A percentile compares a stretch with the other conserved stretches of the same genome.
These are phyloP conservation scores for Brachymystax lenok DNA, from an alignment of 2,797 vertebrate genomes.

Conservation along the genomic window DNA sequence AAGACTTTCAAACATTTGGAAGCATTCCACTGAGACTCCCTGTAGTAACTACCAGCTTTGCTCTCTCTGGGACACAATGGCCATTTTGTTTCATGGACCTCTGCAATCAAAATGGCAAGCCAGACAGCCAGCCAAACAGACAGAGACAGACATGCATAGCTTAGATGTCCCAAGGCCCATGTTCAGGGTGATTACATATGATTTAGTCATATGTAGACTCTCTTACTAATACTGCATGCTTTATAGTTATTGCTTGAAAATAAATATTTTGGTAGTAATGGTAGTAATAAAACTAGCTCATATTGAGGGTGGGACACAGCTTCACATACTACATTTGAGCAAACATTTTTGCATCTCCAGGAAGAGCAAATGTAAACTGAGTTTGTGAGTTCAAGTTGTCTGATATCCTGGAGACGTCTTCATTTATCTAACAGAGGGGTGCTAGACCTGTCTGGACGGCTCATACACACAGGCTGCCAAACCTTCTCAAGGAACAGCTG, in stretches of 20 bases:
- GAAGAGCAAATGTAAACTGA: conserved; percentile 15
- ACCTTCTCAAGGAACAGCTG: conserved; percentile 60
- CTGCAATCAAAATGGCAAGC: conserved; percentile 48
- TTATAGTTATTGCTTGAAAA: background rate
- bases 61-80: conserved; percentile 59
- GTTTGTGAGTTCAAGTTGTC: conserved; percentile 15
- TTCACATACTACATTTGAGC: background rate
- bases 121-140: conserved; percentile 53
- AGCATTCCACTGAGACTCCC: conserved; percentile 58
- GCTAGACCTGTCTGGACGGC: conserved; percentile 47
- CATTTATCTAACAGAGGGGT: conserved; percentile 47
- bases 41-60: conserved; percentile 54
- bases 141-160: background rate
- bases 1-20: conserved; percentile 65
- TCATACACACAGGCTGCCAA: conserved; percentile 49
- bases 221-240: background rate
- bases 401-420: conserved; percentile 30
- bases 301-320: background rate
- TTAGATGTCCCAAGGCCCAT: background rate
- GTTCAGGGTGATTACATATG: background rate
- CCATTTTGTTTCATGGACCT: conserved; percentile 55
- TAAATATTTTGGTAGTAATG: background rate
- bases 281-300: background rate
- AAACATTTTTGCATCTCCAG: conserved; percentile 22
- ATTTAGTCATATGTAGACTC: background rate